Evolutionary conservation across 1,140 invertebrate species (phyloP).

Genomic region (Heliconius hermathena): DNA sequence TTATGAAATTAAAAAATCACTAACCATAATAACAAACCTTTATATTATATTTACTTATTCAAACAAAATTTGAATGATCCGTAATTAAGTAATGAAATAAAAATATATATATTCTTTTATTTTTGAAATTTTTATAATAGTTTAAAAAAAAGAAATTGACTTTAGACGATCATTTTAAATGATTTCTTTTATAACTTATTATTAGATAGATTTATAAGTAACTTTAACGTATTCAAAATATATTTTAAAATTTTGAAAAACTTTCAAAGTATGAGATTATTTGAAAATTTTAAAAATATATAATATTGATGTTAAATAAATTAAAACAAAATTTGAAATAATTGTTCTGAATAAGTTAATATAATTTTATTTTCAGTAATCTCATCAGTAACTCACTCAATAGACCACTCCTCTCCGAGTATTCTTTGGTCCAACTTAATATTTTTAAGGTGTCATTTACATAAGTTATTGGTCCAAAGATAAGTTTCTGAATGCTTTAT

Average conservation of each 20-base stretch:
- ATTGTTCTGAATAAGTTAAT: background rate
- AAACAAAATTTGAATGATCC: background rate
- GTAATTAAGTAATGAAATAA: background rate
- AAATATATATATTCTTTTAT: background rate
- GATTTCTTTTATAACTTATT: too few relatives aligned
- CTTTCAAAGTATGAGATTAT: too few relatives aligned
- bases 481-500: background rate
- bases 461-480: constrained; percentile 7
- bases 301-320: too few relatives aligned
- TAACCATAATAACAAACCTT: background rate
- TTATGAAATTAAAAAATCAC: constrained; percentile 2
- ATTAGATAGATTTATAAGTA: too few relatives aligned
- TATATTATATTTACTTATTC: background rate
- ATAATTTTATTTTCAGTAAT: background rate
- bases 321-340: background rate
- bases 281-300: too few relatives aligned
- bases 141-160: too few relatives aligned
- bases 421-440: background rate
- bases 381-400: background rate
- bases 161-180: too few relatives aligned
- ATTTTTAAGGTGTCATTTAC: background rate
- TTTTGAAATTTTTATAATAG: too few relatives aligned
- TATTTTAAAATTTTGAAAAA: too few relatives aligned
- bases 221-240: too few relatives aligned
- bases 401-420: background rate